Evolutionary conservation across 1,140 invertebrate species (phyloP).

Genomic region (Archivesica marissinica): DNA sequence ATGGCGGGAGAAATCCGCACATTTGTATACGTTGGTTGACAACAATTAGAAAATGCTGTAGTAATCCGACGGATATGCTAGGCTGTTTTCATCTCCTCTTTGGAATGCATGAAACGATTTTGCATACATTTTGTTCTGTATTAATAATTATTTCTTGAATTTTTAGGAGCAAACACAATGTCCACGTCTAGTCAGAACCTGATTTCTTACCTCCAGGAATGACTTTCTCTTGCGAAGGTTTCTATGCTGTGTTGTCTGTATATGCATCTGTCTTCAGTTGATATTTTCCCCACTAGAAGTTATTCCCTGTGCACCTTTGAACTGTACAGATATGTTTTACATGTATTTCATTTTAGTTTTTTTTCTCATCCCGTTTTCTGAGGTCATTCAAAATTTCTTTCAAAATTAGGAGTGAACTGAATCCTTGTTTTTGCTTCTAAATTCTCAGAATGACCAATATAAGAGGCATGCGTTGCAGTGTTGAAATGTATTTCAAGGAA

Average conservation of each 20-base stretch:
- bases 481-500: too few relatives aligned
- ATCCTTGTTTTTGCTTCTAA: too few relatives aligned
- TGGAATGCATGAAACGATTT: background rate
- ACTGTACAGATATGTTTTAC: background rate
- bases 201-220: conserved; percentile 28
- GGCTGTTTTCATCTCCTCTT: background rate
- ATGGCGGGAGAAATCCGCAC: background rate
- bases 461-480: too few relatives aligned
- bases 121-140: background rate
- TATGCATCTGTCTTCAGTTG: background rate
- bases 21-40: background rate
- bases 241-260: background rate
- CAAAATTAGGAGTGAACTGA: too few relatives aligned
- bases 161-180: conserved; percentile 38
- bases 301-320: background rate
- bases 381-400: background rate
- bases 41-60: background rate
- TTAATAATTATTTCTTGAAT: background rate
- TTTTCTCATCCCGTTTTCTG: background rate
- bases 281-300: background rate
- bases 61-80: background rate
- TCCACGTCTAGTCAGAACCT: conserved; percentile 21
- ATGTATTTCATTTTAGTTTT: background rate
- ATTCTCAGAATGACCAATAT: too few relatives aligned
- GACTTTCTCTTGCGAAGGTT: conserved; percentile 4